phyloP scores from a whole-genome alignment of 2,797 vertebrate genomes.

The Nasua narica region DNA sequence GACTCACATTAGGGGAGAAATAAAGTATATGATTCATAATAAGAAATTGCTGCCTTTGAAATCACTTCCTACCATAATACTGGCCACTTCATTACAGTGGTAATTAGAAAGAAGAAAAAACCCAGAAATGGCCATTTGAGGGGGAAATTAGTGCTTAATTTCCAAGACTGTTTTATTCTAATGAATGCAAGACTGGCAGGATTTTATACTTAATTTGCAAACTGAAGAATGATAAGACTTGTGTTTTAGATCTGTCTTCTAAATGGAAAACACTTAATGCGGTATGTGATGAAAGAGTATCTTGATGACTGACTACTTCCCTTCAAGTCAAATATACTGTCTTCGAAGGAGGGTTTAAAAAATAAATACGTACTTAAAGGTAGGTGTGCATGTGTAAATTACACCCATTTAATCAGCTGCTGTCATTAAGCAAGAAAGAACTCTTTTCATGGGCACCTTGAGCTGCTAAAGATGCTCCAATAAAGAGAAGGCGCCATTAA shows the following conservation, averaged over 20 bases:
- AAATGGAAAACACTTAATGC: conserved; percentile 54
- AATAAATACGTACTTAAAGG: not conserved
- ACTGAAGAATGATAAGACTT: conserved; percentile 35
- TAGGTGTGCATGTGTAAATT: not conserved
- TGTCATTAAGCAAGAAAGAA: not conserved
- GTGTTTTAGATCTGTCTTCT: conserved; percentile 59
- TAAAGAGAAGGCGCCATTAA: not conserved
- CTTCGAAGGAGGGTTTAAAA: not conserved
- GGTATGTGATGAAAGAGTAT: conserved; percentile 28
- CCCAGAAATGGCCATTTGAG: conserved; percentile 58
- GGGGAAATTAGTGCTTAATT: conserved; percentile 71
- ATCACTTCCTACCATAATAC: conserved; percentile 58
- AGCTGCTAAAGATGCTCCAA: not conserved
- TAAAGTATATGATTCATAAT: conserved; percentile 44
- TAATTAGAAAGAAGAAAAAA: conserved; percentile 68
- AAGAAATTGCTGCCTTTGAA: conserved; percentile 64
- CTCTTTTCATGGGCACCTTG: not conserved
- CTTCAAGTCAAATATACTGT: not conserved
- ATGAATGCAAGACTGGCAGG: conserved; percentile 61
- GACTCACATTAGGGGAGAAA: conserved; percentile 47
- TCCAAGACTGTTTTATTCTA: conserved; percentile 71
- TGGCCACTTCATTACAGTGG: conserved; percentile 68
- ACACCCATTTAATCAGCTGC: not conserved
- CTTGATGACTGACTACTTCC: not conserved
- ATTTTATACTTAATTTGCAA: conserved; percentile 68